Conservation (phyloP, 2,113 vertebrate genomes). For the Bungarus multicinctus region DNA sequence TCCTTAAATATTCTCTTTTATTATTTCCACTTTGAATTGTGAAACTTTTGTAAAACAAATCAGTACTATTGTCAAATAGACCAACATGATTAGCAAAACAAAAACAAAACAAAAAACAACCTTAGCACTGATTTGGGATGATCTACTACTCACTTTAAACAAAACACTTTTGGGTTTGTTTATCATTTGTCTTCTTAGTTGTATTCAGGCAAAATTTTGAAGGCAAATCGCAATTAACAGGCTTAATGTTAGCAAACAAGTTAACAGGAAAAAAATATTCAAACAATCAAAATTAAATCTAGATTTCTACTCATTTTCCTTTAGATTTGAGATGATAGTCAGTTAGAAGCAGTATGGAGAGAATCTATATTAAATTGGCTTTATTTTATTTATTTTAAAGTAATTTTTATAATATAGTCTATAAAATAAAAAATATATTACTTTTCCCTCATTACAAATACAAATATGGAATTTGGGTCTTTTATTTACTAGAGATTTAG, state of each 20-base stretch:
- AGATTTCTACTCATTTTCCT: not conserved
- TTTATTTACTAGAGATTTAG: not conserved
- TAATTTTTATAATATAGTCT: not conserved
- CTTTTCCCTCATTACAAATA: not conserved
- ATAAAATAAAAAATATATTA: not conserved
- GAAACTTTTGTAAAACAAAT: not conserved
- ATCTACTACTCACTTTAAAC: not conserved
- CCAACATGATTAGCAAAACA: not conserved
- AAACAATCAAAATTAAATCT: not conserved
- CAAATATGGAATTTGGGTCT: not conserved
- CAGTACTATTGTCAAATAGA: not conserved
- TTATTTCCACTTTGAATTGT: not conserved
- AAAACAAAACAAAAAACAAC: no score
- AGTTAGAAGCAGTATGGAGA: not conserved
- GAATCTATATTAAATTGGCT: not conserved
- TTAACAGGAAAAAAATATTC: constrained; percentile 21
- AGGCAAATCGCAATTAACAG: constrained; percentile 25
- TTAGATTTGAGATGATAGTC: not conserved
- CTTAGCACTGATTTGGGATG: not conserved
- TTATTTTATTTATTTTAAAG: not conserved
- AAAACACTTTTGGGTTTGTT: constrained; percentile 4
- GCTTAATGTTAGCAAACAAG: constrained; percentile 22
- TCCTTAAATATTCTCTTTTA: not conserved
- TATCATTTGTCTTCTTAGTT: constrained; percentile 5
- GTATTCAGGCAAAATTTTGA: not conserved